Evolutionary conservation across 2,888 invertebrate species (phyloP), one percentile per base, ranked within the genome.

Genomic region (Limnephilus auricula): DNA sequence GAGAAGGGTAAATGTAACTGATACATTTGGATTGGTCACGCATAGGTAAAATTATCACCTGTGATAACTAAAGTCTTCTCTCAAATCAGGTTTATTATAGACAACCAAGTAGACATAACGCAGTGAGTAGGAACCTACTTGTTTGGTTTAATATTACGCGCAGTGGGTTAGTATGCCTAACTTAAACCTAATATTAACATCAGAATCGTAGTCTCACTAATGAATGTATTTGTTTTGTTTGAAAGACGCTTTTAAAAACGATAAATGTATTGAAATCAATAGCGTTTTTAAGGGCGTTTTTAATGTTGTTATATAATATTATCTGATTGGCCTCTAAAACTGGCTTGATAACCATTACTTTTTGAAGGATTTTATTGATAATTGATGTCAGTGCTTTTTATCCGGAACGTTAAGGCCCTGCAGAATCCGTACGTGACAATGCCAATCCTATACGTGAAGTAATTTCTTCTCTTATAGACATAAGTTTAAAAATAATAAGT

Each of bases 111-210:
- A 65, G 50, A 65, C 18, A 65, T 4, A 65, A 65, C 50, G 5
- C 50, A 25, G 50, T 25, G 50, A 65, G 50, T 13, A 65, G 5
- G 50, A 25, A 65, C 50, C 50, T 65, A 25, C 50, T 0, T 25
- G 6, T 18, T 50, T 1, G 50, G 50, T 65, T 18, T 65, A 65
- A 65, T 5, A 50, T 65, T 65, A 18, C 50, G 18, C 6, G 0
- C 18, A 82, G 82, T 82, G 82, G 34, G 82, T 82, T 82, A 34
- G 82, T 34, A 82, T 82, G 82, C 34, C 82, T 82, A 18, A 65
- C 50, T 25, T 25, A 18, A 18, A 25, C 50, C 13, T 5, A 65
- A 65, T 65, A 18, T 25, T 65, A 18, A 25, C 25, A 65, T 18
- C 50, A 25, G 50, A 65, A 65, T 25, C 18, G 0, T 65, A 18